phyloP scores from a whole-genome alignment of 2,888 invertebrate genomes.

The Tiphia femorata region DNA sequence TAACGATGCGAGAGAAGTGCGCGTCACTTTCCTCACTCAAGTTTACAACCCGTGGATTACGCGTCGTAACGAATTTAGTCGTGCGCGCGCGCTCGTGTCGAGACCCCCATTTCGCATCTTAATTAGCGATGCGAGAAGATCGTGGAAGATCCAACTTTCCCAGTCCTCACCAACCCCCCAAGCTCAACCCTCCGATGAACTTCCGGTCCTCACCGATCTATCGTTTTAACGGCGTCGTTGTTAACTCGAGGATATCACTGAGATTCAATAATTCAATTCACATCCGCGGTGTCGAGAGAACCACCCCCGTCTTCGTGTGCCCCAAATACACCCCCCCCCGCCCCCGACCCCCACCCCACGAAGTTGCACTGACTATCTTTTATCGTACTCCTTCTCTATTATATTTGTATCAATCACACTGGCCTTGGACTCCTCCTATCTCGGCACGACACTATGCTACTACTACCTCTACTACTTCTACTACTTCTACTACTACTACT shows the following conservation, averaged over 20 bases:
- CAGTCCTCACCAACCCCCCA: neutral
- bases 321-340: neutral
- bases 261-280: neutral
- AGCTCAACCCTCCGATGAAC: neutral
- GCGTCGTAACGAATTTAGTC: too few relatives aligned
- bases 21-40: too few relatives aligned
- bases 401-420: conserved; percentile 69
- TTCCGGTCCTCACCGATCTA: neutral
- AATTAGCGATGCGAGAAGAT: too few relatives aligned
- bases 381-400: conserved; percentile 69
- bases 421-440: conserved; percentile 69
- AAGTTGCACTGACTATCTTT: conserved; percentile 67
- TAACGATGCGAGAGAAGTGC: too few relatives aligned
- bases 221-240: neutral
- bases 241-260: neutral
- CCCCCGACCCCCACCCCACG: conserved; percentile 13
- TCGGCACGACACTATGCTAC: conserved; percentile 69
- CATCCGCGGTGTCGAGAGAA: too few relatives aligned
- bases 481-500: conserved; percentile 53
- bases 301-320: neutral
- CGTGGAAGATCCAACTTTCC: neutral
- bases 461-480: conserved; percentile 61
- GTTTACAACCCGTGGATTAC: too few relatives aligned
- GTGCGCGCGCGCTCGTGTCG: too few relatives aligned
- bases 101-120: too few relatives aligned